phyloP scores from a whole-genome alignment of 2,888 invertebrate species.

The Callosobruchus maculatus region DNA sequence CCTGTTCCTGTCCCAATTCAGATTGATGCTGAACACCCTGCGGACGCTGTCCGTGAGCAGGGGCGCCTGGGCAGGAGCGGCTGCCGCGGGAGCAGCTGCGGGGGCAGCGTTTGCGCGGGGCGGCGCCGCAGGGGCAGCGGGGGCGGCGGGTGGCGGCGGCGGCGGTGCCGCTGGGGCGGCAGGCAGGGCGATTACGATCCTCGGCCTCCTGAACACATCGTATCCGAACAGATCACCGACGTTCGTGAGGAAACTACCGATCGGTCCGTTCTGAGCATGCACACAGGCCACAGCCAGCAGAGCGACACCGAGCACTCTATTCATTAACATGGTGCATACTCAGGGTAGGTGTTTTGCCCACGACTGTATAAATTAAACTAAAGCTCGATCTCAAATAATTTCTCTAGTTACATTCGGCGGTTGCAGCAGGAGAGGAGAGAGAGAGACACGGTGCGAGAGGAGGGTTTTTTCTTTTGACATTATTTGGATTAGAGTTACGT shows the following conservation, averaged over 20 bases:
- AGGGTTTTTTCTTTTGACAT: conserved; percentile 33
- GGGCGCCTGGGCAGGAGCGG: conserved; percentile 25
- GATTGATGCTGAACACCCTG: conserved; percentile 44
- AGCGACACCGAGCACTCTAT: conserved; percentile 21
- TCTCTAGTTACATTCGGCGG: conserved; percentile 38
- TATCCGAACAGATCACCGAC: conserved; percentile 48
- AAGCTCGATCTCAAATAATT: conserved; percentile 32
- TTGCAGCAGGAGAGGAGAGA: neutral
- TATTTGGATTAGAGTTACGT: conserved; percentile 36
- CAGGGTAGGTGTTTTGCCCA: conserved; percentile 4
- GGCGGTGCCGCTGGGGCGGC: conserved; percentile 21
- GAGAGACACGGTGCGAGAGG: conserved; percentile 32
- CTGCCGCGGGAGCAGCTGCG: conserved; percentile 28
- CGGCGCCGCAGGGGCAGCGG: conserved; percentile 21
- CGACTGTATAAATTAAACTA: conserved; percentile 34
- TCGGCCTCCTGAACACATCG: conserved; percentile 41
- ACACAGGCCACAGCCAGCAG: conserved; percentile 8
- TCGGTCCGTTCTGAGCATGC: conserved; percentile 20
- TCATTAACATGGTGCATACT: conserved; percentile 30
- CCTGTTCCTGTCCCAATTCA: conserved; percentile 44
- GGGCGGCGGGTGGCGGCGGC: conserved; percentile 20
- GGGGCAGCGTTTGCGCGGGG: conserved; percentile 23
- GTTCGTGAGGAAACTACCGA: conserved; percentile 42
- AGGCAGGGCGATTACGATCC: conserved; percentile 15
- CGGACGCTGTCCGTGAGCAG: conserved; percentile 42